Base-by-base conservation (phyloP, 1,140 invertebrate species). In the Trichonephila clavipes region DNA sequence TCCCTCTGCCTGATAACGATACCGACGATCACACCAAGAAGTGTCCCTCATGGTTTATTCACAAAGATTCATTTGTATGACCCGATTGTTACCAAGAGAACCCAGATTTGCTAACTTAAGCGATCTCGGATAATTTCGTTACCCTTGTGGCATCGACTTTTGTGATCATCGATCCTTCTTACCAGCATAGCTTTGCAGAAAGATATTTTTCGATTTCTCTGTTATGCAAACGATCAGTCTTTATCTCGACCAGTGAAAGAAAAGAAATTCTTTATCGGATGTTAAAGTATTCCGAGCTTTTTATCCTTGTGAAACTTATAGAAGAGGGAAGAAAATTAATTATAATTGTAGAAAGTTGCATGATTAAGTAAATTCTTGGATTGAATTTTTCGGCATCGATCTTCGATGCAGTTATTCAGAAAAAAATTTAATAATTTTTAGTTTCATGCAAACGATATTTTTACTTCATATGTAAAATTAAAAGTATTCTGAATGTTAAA, bases 21-120 rank as follows among this genome's bases (percentile, higher is more conserved):
- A 90, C 16, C 87, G n/a, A 2, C 16, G 19, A 18, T 34, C 87
- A 51, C 44, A 51, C 44, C 61, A 34, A 40, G 86, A 64, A 40
- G 61, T 72, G 34, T 69, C 64, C 19, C 58, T 90, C 69, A 90
- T 90, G 89, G 72, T 40, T 90, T 81, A 90, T 90, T 90, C 72
- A 90, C 6, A 64, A 89, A 81, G 62, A 40, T n/a, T 40, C 14
- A 21, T 51, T 59, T 90, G 58, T 82, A 28, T 40, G 89, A 82
- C 64, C 40, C 44, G 64, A 44, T 69, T 89, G 88, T 51, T 72
- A 77, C 66, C 72, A 66, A 66, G 62, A 66, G 62, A 28, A 51
- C 51, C 51, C n/a, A 24, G 83, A 61, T 61, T 59, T 85, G 83
- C 83, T 85, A 85, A 85, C 83, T 85, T 24, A 51, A 28, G 83